Conservation (phyloP, 2,113 vertebrate species). For the Etia nguti region DNA sequence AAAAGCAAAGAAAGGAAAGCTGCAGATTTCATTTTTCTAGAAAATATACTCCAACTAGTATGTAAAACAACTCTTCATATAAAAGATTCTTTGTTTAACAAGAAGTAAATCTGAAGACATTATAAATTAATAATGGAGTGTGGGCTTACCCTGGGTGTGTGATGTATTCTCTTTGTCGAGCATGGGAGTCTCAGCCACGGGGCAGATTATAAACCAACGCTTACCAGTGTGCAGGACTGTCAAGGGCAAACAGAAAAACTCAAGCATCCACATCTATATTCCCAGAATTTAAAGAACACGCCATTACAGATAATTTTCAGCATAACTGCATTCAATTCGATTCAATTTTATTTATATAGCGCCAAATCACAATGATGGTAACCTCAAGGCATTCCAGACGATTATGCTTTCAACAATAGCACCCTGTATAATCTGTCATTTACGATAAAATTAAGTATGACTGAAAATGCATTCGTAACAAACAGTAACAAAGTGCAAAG, state of each 20-base stretch:
- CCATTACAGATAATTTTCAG: not conserved
- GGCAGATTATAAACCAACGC: constrained; percentile 98
- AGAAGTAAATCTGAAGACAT: not conserved
- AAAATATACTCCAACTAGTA: not conserved
- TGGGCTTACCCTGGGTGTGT: constrained; percentile 39
- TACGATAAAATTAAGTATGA: not conserved
- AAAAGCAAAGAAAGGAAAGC: not conserved
- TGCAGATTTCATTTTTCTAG: not conserved
- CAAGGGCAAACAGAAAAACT: constrained; percentile 15
- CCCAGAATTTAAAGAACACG: not conserved
- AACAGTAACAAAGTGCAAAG: not conserved
- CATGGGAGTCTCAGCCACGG: constrained; percentile 85
- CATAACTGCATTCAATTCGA: not conserved
- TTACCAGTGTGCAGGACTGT: constrained; percentile 94
- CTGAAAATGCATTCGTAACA: not conserved
- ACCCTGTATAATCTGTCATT: not conserved
- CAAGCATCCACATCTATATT: not conserved
- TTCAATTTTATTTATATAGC: not conserved
- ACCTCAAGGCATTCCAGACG: not conserved
- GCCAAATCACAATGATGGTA: not conserved
- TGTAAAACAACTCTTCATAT: not conserved
- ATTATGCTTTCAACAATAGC: not conserved
- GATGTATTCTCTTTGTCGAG: constrained; percentile 58
- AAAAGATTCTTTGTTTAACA: not conserved
- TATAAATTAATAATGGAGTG: not conserved